Evolutionary conservation across 2,113 vertebrate genomes (phyloP), one percentile per base, ranked within the genome.

Genomic region (Pleuronectes platessa): DNA sequence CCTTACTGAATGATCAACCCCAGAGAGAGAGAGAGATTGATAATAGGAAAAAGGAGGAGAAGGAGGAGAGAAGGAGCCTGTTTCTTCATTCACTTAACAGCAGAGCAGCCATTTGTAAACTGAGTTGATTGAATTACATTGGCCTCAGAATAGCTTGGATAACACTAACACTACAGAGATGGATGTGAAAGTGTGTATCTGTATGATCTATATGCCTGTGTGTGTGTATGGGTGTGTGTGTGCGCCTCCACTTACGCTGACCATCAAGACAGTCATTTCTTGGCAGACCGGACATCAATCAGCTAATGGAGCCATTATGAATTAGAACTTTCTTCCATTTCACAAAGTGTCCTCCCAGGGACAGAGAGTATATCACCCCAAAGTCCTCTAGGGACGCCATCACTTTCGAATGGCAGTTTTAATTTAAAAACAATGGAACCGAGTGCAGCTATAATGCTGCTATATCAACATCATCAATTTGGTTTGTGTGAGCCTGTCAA

Each of bases 71-170:
- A 65, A 37, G 18, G 31, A 67, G n/a, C 14, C 10, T 60, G 21
- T 53, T 60, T 37, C 45, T 53, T 61, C 49, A 58, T 35, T 61
- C 27, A 75, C 2, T n/a, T 53, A 60, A 61, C 21, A 27, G 47
- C 51, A 71, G 21, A 85, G 56, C 20, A 79, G 76, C 83, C 75
- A 80, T 89, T 89, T 82, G 37, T 62, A 86, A 83, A 86, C 31
- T 9, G 49, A 82, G 26, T 23, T 89, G 61, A 90, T 91, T 89
- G 35, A 79, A 92, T 91, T 85, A 86, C 82, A 84, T 54, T 74
- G 81, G 62, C 55, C 42, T 31, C 24, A 86, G 59, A 65, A 60
- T 24, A 69, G 86, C 73, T 76, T 72, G 59, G 56, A 65, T 68
- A 73, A 60, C 67, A 76, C 20, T 10, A n/a, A 69, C 21, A 74